Conservation (phyloP, 1,140 invertebrate species). For the Acyrthosiphon pisum region DNA sequence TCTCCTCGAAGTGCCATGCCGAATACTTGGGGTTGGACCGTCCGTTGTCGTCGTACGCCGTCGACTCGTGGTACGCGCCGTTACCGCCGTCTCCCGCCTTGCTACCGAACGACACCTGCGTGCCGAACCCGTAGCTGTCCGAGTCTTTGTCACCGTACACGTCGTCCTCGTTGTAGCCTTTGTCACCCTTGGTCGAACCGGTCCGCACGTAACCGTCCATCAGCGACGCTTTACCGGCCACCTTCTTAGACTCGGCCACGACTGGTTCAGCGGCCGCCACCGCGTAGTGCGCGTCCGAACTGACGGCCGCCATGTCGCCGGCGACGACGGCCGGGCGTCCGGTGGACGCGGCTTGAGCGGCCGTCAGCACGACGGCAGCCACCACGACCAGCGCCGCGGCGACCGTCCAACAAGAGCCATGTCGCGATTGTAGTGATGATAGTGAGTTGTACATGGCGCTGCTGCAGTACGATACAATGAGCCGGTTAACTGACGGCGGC, state of each 20-base stretch:
- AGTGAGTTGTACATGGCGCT: not conserved
- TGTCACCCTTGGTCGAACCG: conserved; percentile 32
- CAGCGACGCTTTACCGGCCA: not conserved
- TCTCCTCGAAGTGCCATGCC: conserved; percentile 59
- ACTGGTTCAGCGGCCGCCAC: not conserved
- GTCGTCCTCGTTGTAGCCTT: conserved; percentile 47
- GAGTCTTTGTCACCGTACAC: conserved; percentile 45
- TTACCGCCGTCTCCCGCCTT: conserved; percentile 32
- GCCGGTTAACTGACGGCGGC: not conserved
- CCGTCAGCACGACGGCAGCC: not conserved
- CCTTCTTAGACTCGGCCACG: conserved; percentile 10
- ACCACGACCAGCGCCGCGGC: not conserved
- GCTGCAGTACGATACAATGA: not conserved
- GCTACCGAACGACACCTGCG: conserved; percentile 39
- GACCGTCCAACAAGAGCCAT: not conserved
- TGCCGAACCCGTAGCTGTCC: conserved; percentile 55
- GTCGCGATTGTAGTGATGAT: not conserved
- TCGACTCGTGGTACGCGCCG: conserved; percentile 50
- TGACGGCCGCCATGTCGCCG: not conserved
- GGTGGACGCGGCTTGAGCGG: too few species aligned
- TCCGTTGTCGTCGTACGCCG: conserved; percentile 52
- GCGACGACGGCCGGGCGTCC: not conserved
- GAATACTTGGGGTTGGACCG: conserved; percentile 54
- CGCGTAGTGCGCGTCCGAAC: not conserved
- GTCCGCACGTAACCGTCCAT: conserved; percentile 33